These are phyloP conservation scores for Catamblyrhynchus diadema DNA, from an alignment of 2,797 vertebrate species.

Conservation along the genomic window DNA sequence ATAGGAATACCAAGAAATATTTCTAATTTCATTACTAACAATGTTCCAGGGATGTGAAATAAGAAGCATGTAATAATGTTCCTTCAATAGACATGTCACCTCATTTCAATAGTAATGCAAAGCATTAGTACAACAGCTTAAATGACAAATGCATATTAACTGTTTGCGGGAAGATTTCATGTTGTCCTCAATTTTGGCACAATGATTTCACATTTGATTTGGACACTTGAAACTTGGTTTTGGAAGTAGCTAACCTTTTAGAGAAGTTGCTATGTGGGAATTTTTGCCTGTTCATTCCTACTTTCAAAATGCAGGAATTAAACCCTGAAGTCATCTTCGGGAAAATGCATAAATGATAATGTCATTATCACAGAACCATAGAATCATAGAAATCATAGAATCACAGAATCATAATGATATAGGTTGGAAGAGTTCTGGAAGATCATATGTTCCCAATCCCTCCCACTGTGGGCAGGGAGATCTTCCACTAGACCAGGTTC, in stretches of 20 bases:
- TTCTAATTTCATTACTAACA: not conserved
- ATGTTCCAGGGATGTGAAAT: not conserved
- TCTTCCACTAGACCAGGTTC: not conserved
- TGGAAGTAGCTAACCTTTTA: not conserved
- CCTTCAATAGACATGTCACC: not conserved
- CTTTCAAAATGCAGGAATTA: not conserved
- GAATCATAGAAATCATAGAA: not conserved
- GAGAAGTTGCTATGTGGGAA: not conserved
- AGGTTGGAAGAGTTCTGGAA: not conserved
- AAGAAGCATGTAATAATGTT: not conserved
- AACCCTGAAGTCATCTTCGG: not conserved
- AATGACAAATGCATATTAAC: conserved; percentile 18
- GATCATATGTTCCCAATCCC: fast-evolving
- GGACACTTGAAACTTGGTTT: conserved; percentile 1
- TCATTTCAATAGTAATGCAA: not conserved
- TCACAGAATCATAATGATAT: not conserved
- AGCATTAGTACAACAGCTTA: not conserved
- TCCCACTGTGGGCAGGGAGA: fast-evolving
- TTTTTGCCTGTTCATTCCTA: not conserved
- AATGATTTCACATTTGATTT: conserved; percentile 12
- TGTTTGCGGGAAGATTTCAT: not conserved
- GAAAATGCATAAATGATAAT: not conserved
- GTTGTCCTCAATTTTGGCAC: not conserved
- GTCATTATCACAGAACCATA: not conserved
- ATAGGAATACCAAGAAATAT: not conserved